These are phyloP conservation scores for Zeugodacus cucurbitae DNA, from an alignment of 1,140 invertebrate genomes.

Conservation along the genomic window DNA sequence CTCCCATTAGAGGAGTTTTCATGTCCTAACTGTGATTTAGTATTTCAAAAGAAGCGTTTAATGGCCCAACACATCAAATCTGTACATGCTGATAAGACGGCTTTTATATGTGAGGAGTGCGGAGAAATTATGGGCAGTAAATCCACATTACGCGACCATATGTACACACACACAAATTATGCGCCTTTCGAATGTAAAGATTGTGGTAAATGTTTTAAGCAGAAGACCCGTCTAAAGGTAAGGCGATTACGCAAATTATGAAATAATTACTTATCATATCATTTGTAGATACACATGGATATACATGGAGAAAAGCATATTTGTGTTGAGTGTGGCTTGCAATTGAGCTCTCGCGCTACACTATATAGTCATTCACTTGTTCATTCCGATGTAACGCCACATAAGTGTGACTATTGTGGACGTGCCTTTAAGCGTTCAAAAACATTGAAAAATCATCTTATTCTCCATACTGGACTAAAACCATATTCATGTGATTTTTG, in stretches of 20 bases:
- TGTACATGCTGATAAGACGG: neutral
- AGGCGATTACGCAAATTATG: neutral
- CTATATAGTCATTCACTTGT: neutral
- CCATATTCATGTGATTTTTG: constrained; percentile 18
- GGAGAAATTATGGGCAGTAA: neutral
- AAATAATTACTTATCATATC: neutral
- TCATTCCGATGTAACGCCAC: neutral
- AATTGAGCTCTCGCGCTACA: neutral
- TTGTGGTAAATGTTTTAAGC: constrained; percentile 66
- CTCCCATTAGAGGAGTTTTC: neutral
- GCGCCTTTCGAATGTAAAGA: constrained; percentile 67
- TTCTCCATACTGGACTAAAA: neutral
- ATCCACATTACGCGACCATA: constrained; percentile 56
- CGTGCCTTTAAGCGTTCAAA: neutral
- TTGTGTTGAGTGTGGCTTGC: neutral
- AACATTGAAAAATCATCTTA: constrained; percentile 4
- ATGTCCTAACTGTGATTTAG: neutral
- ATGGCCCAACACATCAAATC: neutral
- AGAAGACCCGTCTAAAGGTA: constrained; percentile 41
- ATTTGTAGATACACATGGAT: constrained; percentile 11
- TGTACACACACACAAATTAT: constrained; percentile 67
- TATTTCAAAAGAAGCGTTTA: neutral
- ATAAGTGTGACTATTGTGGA: constrained; percentile 2
- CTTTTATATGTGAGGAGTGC: neutral
- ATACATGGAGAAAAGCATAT: neutral